Evolutionary conservation across 2,888 invertebrate species (phyloP).

Genomic region (Leptothorax acervorum): DNA sequence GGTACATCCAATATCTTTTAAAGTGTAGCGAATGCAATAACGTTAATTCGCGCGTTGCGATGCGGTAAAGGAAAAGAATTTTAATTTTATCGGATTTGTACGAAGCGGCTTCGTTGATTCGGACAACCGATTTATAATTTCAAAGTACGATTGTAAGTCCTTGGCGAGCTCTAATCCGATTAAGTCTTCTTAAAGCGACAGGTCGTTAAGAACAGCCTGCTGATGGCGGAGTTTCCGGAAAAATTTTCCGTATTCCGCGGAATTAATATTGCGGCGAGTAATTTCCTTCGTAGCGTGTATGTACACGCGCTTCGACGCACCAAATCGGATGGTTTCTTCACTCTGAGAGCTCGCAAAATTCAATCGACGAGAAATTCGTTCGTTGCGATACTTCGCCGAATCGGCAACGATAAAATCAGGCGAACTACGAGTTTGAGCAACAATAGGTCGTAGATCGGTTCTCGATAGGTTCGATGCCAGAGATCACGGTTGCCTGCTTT

Average conservation of each 20-base stretch:
- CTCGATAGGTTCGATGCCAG: slow-evolving; percentile 16
- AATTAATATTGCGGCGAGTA: slow-evolving; percentile 35
- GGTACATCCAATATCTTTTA: not conserved
- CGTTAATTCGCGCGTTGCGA: slow-evolving; percentile 11
- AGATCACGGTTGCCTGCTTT: slow-evolving; percentile 24
- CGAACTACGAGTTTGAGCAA: not conserved
- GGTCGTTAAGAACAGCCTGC: slow-evolving; percentile 6
- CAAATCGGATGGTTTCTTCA: not conserved
- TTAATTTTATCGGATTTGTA: not conserved
- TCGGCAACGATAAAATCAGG: not conserved
- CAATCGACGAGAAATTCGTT: slow-evolving; percentile 24
- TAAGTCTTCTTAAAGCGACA: slow-evolving; percentile 13
- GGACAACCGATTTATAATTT: slow-evolving; percentile 15
- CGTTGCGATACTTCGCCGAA: not conserved
- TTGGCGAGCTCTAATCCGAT: slow-evolving; percentile 5
- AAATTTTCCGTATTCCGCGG: slow-evolving; percentile 19
- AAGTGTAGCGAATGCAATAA: not conserved
- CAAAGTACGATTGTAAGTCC: not conserved
- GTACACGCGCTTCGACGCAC: slow-evolving; percentile 4
- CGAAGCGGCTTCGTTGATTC: not conserved
- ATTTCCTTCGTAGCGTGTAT: not conserved
- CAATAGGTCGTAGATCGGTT: not conserved
- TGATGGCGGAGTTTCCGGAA: not conserved
- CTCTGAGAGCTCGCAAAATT: not conserved
- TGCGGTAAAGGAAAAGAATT: not conserved